phyloP scores from a whole-genome alignment of 2,797 vertebrate species.

The Ptychadena robeensis region DNA sequence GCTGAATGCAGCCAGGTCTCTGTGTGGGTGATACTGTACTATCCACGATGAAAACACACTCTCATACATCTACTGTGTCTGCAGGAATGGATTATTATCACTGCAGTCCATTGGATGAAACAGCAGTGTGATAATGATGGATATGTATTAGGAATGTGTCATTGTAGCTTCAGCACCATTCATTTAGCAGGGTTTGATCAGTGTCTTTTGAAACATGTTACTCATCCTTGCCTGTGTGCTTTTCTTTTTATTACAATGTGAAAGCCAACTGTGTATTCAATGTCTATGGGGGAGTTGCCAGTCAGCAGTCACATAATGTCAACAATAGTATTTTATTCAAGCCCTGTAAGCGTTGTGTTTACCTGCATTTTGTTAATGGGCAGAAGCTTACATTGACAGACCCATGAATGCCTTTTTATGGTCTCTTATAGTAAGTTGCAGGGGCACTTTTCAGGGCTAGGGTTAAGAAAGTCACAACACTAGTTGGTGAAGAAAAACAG shows the following conservation, averaged over 20 bases:
- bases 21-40: neutral
- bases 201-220: neutral
- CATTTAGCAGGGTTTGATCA: neutral
- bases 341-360: neutral
- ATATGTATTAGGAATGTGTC: slow-evolving; percentile 62
- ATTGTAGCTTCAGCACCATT: slow-evolving; percentile 19
- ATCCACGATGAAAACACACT: slow-evolving; percentile 20
- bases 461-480: neutral
- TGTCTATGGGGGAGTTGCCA: slow-evolving; percentile 6
- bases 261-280: slow-evolving; percentile 17
- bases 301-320: slow-evolving; percentile 25
- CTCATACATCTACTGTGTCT: slow-evolving; percentile 54
- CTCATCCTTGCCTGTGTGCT: neutral
- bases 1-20: slow-evolving; percentile 25
- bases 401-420: neutral
- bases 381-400: neutral
- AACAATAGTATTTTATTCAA: slow-evolving; percentile 13
- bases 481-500: neutral
- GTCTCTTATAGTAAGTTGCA: slow-evolving; percentile 20
- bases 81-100: slow-evolving; percentile 63
- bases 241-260: neutral
- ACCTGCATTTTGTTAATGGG: neutral
- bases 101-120: slow-evolving; percentile 60
- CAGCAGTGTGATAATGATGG: slow-evolving; percentile 51
- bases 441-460: neutral